Percentiles rank a stretch among this genome's conserved stretches.
Evolutionary conservation across 2,888 invertebrate species (phyloP).

Genomic region (Ophonus ardosiacus): DNA sequence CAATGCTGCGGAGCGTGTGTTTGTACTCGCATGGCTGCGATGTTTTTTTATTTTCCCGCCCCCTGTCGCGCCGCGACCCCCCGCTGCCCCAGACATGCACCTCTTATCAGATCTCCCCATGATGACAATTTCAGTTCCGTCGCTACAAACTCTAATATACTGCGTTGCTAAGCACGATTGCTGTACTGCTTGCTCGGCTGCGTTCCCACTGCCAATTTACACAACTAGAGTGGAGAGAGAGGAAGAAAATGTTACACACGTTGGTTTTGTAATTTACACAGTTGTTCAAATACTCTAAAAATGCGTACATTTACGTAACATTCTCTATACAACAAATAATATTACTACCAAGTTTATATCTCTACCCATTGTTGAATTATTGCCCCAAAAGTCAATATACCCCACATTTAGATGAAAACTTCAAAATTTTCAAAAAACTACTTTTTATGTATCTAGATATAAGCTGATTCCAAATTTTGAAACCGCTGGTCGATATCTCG

Average conservation of each 20-base stretch:
- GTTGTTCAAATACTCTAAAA: no score
- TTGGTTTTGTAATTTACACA: neutral
- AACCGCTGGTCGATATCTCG: no score
- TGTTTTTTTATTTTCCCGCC: conserved; percentile 66
- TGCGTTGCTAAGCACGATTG: conserved; percentile 25
- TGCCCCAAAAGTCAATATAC: no score
- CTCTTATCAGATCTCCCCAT: conserved; percentile 76
- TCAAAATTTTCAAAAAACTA: no score
- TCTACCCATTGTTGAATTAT: no score
- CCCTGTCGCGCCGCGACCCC: conserved; percentile 70
- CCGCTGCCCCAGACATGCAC: conserved; percentile 72
- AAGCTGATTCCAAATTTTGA: no score
- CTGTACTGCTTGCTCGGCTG: neutral
- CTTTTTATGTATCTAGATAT: no score
- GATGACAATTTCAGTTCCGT: conserved; percentile 75
- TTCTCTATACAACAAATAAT: no score
- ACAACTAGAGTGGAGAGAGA: neutral
- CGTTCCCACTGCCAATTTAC: conserved; percentile 13
- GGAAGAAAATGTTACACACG: neutral
- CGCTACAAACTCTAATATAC: conserved; percentile 67
- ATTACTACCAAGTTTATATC: no score
- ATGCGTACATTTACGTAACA: no score
- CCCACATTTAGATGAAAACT: no score
- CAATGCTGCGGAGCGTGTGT: neutral
- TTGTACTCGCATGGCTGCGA: conserved; percentile 3